Base-by-base conservation (phyloP, 2,888 invertebrate genomes). In the Hecatera dysodea region DNA sequence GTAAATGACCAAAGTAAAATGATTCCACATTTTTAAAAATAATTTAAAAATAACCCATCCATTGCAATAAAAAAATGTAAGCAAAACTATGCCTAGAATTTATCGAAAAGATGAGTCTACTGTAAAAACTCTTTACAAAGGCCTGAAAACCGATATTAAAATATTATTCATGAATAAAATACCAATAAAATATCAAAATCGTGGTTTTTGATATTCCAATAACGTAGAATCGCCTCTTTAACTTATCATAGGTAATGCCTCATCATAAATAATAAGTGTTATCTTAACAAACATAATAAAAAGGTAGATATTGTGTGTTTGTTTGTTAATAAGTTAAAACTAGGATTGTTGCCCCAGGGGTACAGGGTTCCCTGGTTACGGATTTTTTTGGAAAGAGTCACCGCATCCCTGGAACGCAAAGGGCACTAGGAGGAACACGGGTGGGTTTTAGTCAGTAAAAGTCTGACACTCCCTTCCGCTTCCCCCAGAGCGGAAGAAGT, bases 261-360 rank as follows among this genome's bases (percentile, higher is more conserved):
- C 44, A 72, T 67, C 44, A 72, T 72, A 76, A 72, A 72, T 72
- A 64, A 69, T 61, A 69, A 33, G 15, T 46, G n/a, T 19, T 73
- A 53, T 56, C 46, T n/a, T 11, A 46, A 55, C n/a, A 9, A 24
- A 27, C 7, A 24, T 24, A 15, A 7, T 27, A 52, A 12, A 52
- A 9, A 27, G 2, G 24, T 17, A 52, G 4, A 22, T 8, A 27
- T 15, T 17, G 15, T 7, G 11, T 24, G 8, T 17, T 8, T 17
- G 52, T 24, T 15, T 52, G 44, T 39, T 15, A 11, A 11, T 39
- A 15, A 15, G 39, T 39, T 17, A 12, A 1, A 12, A 39, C 29
- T 4, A 29, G 29, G 29, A 4, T 4, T 29, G 2, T 6, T 29
- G 29, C 12, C 11, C n/a, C n/a, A n/a, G n/a, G n/a, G n/a, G n/a